Percentiles rank a stretch among this genome's conserved stretches.
Conservation (phyloP, 2,113 vertebrate species). For the Saccopteryx bilineata region DNA sequence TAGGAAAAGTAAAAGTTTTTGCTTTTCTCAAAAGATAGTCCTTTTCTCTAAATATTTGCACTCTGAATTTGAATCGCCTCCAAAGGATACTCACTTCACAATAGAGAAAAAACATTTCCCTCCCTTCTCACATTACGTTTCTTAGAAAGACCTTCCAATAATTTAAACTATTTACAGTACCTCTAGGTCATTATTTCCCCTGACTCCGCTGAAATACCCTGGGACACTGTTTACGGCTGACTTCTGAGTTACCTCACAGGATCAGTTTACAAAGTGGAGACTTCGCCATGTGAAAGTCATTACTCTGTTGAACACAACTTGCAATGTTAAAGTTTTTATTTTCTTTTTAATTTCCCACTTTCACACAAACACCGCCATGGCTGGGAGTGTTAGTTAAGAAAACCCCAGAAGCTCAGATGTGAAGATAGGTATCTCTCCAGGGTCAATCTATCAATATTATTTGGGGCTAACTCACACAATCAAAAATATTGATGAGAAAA, state of each 20-base stretch:
- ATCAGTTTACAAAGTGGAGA: conserved; percentile 87
- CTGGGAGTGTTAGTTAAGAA: conserved; percentile 73
- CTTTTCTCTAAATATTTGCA: conserved; percentile 86
- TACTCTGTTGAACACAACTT: conserved; percentile 82
- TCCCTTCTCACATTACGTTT: conserved; percentile 84
- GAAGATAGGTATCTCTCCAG: conserved; percentile 67
- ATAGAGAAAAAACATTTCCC: conserved; percentile 63
- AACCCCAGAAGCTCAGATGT: conserved; percentile 71
- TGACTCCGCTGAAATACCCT: conserved; percentile 84
- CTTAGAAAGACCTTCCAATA: conserved; percentile 85
- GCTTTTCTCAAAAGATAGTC: conserved; percentile 77
- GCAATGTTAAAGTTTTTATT: conserved; percentile 44
- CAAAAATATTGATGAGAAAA: conserved; percentile 26
- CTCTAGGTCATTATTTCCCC: conserved; percentile 86
- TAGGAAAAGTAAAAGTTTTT: conserved; percentile 81
- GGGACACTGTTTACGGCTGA: conserved; percentile 85
- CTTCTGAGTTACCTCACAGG: conserved; percentile 86
- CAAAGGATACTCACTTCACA: conserved; percentile 79
- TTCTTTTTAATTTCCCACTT: conserved; percentile 65
- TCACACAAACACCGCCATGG: conserved; percentile 73
- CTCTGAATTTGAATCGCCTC: conserved; percentile 84
- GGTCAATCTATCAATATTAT: conserved; percentile 72
- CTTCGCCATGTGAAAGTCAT: conserved; percentile 84
- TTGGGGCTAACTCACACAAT: conserved; percentile 42
- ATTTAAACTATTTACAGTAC: conserved; percentile 88